Percentiles rank a stretch among this genome's conserved stretches.
Evolutionary conservation across 2,113 vertebrate species (phyloP).

Genomic region (Aythya baeri): DNA sequence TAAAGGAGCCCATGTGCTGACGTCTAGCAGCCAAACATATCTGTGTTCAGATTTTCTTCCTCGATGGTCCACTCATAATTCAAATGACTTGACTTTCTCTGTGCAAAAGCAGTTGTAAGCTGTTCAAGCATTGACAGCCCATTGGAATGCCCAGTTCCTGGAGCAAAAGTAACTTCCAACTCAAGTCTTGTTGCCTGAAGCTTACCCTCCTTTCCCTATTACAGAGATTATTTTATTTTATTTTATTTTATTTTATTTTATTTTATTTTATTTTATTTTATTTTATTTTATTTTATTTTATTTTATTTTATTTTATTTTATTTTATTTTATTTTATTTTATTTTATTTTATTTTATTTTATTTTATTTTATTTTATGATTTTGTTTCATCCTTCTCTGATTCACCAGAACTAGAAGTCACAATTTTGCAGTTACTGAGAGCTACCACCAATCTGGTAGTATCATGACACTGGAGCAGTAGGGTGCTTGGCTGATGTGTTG

Average conservation of each 20-base stretch:
- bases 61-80: not conserved
- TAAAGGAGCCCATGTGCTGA: not conserved
- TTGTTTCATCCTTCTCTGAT: not conserved
- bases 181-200: not conserved
- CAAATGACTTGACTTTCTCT: not conserved
- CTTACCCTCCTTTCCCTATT: not conserved
- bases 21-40: fast-evolving
- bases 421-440: not conserved
- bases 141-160: not conserved
- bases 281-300: not conserved
- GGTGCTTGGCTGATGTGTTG: not conserved
- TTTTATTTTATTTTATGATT: not conserved
- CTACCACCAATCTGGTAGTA: not conserved
- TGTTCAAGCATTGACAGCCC: not conserved
- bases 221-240: too few species aligned
- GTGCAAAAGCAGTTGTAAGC: not conserved
- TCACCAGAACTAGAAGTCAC: not conserved
- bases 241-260: not conserved
- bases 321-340: not conserved
- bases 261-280: not conserved
- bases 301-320: not conserved
- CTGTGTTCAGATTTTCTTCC: not conserved
- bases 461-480: not conserved
- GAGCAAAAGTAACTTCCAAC: not conserved
- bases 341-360: not conserved